Evolutionary conservation across 2,113 vertebrate genomes (phyloP), one percentile per base, ranked within the genome.

Genomic region (Alaudala cheleensis): DNA sequence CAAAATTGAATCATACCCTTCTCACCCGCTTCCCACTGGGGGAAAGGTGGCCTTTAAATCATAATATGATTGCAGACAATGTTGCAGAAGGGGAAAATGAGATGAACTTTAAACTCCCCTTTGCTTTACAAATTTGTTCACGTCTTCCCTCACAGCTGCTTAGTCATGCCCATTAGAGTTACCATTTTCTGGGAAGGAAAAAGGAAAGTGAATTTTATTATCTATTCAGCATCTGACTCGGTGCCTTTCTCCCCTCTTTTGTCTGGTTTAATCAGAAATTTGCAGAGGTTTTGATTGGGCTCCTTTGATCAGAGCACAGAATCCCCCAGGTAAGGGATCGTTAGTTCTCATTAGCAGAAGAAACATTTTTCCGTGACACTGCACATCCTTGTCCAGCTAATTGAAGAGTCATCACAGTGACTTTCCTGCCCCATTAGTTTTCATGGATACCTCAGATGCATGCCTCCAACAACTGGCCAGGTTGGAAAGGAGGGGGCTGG

Each of bases 21-120:
- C 89, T 94, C 85, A 72, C 57, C 67, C 9, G 0, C 67, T 94
- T 86, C 82, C 87, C 81, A 44, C 85, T 16, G 42, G 60, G 86
- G 92, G 82, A 78, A 96, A 95, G 82, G 95, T 91, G 88, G 91
- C 94, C 95, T 97, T 97, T 96, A 93, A 96, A 95, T 94, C 90
- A 88, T 89, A 81, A 89, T 94, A 87, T 91, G 90, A 92, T 92
- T 91, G 95, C 88, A 87, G 86, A 74, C 8, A 18, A 84, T 90
- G 92, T 76, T 96, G 79, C 94, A 96, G 91, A 90, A 92, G 81
- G 95, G 81, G 91, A 90, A 92, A 95, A 91, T 89, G 89, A 92
- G 91, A 90, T 93, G 91, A 96, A 92, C 95, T 95, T 95, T 95
- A 95, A 96, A 86, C 85, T 95, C 93, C 76, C 72, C 67, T 95